Conservation (phyloP, 2,797 vertebrate species). For the Parauchenoglanis ngamensis region DNA sequence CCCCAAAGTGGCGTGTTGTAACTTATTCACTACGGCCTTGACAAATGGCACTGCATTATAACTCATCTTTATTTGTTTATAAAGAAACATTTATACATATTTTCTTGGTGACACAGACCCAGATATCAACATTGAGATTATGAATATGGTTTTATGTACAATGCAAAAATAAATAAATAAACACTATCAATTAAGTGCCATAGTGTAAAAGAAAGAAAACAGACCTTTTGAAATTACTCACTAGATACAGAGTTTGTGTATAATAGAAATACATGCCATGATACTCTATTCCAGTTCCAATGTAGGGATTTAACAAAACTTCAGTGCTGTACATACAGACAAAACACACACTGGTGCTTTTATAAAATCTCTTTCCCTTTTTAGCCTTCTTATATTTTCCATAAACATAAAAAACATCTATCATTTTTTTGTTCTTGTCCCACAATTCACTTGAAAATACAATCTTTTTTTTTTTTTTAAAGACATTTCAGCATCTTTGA, state of each 20-base stretch:
- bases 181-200: conserved; percentile 48
- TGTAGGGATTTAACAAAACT: neutral
- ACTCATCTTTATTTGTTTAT: conserved; percentile 24
- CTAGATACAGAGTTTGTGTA: neutral
- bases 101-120: neutral
- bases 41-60: neutral
- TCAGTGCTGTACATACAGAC: conserved; percentile 1
- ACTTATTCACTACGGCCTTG: neutral
- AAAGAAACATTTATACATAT: conserved; percentile 26
- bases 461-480: neutral
- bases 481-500: conserved; percentile 19
- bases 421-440: neutral
- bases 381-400: neutral
- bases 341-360: neutral
- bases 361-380: conserved; percentile 2
- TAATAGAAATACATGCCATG: conserved; percentile 14
- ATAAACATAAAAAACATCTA: neutral
- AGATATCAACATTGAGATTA: conserved; percentile 22
- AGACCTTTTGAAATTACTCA: neutral
- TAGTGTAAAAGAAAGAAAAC: conserved; percentile 29
- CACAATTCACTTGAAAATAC: conserved; percentile 4
- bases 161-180: conserved; percentile 53
- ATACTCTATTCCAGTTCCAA: neutral
- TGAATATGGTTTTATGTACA: conserved; percentile 50
- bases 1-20: neutral